These are phyloP conservation scores for Acanthurus tractus DNA, from an alignment of 2,797 vertebrate species.

Conservation along the genomic window DNA sequence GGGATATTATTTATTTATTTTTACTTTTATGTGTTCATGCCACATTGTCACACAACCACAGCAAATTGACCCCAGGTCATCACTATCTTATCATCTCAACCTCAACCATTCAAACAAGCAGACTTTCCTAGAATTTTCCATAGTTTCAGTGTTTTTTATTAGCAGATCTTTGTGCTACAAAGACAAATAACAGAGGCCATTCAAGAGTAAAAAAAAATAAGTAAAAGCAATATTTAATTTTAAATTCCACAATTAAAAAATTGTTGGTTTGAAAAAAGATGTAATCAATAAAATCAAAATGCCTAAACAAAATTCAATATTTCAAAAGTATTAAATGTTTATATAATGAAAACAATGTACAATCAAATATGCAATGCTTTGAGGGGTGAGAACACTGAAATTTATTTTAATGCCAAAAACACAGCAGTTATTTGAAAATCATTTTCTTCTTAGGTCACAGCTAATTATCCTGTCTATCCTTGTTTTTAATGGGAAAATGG, in stretches of 20 bases:
- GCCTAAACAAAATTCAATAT: neutral
- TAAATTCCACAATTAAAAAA: neutral
- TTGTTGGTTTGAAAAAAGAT: neutral
- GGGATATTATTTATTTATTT: neutral
- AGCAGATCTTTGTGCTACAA: neutral
- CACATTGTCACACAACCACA: constrained; percentile 10
- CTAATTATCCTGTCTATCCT: neutral
- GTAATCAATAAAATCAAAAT: neutral
- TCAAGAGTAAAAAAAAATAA: neutral
- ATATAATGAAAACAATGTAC: neutral
- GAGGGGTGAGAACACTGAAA: no score
- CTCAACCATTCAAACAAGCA: constrained; percentile 7
- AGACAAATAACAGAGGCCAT: neutral
- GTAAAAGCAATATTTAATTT: neutral
- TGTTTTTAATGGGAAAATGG: neutral
- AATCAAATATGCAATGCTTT: neutral
- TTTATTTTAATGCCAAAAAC: neutral
- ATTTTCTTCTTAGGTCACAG: neutral
- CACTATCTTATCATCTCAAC: constrained; percentile 56
- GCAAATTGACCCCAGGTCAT: constrained; percentile 30
- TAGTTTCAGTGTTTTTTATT: constrained; percentile 17
- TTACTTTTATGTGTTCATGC: neutral
- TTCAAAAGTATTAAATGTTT: no score
- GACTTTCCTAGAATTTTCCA: constrained; percentile 44
- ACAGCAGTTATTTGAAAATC: no score